These are phyloP conservation scores for Apamea monoglypha DNA, from an alignment of 2,888 invertebrate genomes.

Conservation along the genomic window DNA sequence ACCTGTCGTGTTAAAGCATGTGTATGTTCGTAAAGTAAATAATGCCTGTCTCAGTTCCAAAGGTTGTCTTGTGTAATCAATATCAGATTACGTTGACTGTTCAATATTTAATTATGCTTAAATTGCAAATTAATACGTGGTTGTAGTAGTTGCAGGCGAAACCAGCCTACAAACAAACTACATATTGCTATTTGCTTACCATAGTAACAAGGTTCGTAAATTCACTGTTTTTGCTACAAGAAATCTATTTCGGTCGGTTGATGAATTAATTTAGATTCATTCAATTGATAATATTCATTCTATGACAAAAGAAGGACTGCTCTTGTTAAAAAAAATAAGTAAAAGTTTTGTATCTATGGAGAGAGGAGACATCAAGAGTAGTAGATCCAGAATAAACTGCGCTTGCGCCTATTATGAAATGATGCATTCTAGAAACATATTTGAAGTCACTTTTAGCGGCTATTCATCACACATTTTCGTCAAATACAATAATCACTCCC, in stretches of 20 bases:
- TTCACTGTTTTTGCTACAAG: background rate
- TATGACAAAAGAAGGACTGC: background rate
- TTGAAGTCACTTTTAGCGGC: background rate
- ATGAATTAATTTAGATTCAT: background rate
- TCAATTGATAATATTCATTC: background rate
- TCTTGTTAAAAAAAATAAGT: background rate
- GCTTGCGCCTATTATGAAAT: constrained; percentile 14
- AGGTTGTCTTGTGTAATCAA: constrained; percentile 46
- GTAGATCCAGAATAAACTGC: background rate
- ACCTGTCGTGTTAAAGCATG: constrained; percentile 41
- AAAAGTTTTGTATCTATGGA: background rate
- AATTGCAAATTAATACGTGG: constrained; percentile 20
- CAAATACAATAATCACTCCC: no score
- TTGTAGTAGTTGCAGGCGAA: background rate
- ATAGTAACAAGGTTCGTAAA: background rate
- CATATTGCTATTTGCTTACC: constrained; percentile 1
- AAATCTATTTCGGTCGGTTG: background rate
- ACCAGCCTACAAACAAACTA: background rate
- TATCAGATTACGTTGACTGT: constrained; percentile 40
- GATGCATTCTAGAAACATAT: background rate
- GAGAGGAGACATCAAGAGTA: background rate
- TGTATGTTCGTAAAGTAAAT: constrained; percentile 28
- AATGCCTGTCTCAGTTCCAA: constrained; percentile 39
- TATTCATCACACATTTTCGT: no score
- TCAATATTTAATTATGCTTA: constrained; percentile 37